These are phyloP conservation scores for Galaxea fascicularis DNA, from an alignment of 92 coral and sea anemone genomes.

Conservation along the genomic window DNA sequence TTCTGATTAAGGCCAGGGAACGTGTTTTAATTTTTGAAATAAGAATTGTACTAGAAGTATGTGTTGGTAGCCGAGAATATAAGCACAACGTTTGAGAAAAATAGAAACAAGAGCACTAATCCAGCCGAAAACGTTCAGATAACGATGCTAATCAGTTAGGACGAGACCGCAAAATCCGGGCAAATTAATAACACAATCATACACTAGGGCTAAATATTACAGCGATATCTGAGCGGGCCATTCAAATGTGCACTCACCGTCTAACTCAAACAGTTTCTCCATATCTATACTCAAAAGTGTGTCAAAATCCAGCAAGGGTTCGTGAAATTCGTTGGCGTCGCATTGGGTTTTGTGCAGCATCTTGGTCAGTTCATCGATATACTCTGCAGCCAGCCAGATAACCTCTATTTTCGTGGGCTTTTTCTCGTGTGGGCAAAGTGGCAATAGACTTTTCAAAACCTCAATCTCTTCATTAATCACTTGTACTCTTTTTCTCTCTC, in stretches of 20 bases:
- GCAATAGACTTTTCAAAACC: constrained; percentile 73
- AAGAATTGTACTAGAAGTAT: too few species aligned
- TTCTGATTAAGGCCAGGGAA: background rate
- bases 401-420: constrained; percentile 86
- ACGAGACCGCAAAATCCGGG: background rate
- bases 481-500: constrained; percentile 89
- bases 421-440: constrained; percentile 77
- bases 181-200: background rate
- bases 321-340: constrained; percentile 23
- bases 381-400: constrained; percentile 88
- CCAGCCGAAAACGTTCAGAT: background rate
- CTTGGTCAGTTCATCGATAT: constrained; percentile 63
- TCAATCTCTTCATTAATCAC: constrained; percentile 81
- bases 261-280: constrained; percentile 57
- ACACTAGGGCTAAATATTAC: background rate
- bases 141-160: too few species aligned
- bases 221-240: background rate
- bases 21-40: too few species aligned
- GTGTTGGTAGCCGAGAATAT: background rate
- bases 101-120: background rate
- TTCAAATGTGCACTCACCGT: constrained; percentile 28
- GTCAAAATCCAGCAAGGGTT: constrained; percentile 50
- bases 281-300: constrained; percentile 53
- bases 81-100: too few species aligned
- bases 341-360: constrained; percentile 39